These are phyloP conservation scores for Microctenopoma stevenorrisi DNA, from an alignment of 2,797 vertebrate genomes.

Conservation along the genomic window DNA sequence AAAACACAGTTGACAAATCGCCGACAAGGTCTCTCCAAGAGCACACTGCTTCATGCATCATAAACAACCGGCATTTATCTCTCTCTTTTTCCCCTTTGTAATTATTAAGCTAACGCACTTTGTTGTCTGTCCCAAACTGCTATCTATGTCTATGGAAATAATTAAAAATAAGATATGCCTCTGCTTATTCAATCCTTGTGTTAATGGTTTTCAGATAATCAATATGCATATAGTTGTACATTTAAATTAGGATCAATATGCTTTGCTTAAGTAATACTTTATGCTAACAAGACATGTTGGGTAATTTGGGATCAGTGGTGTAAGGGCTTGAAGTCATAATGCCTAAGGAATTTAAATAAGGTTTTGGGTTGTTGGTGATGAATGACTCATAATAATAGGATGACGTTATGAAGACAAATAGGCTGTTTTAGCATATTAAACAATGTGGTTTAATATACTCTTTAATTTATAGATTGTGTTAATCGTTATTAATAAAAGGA, in stretches of 20 bases:
- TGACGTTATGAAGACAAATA: not conserved
- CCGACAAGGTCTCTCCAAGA: conserved; percentile 47
- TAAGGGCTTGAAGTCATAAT: conserved; percentile 27
- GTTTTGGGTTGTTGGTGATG: conserved; percentile 11
- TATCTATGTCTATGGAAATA: conserved; percentile 56
- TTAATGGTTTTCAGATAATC: conserved; percentile 82
- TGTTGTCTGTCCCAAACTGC: conserved; percentile 21
- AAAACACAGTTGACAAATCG: conserved; percentile 47
- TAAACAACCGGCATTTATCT: conserved; percentile 57
- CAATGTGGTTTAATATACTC: not conserved
- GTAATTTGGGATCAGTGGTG: conserved; percentile 52
- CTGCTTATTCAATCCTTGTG: conserved; percentile 35
- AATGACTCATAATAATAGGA: conserved; percentile 9
- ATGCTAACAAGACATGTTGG: conserved; percentile 69
- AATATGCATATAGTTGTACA: conserved; percentile 77
- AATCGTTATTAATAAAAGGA: not conserved
- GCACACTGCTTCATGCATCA: conserved; percentile 53
- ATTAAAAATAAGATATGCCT: conserved; percentile 70
- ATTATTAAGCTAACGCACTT: conserved; percentile 48
- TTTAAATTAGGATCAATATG: conserved; percentile 79
- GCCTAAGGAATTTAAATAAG: conserved; percentile 31
- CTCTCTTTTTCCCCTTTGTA: conserved; percentile 4
- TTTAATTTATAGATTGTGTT: not conserved
- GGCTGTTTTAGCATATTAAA: not conserved
- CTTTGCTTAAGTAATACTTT: conserved; percentile 72